phyloP scores from a whole-genome alignment of 2,113 vertebrate species.

The Seriola quinqueradiata region DNA sequence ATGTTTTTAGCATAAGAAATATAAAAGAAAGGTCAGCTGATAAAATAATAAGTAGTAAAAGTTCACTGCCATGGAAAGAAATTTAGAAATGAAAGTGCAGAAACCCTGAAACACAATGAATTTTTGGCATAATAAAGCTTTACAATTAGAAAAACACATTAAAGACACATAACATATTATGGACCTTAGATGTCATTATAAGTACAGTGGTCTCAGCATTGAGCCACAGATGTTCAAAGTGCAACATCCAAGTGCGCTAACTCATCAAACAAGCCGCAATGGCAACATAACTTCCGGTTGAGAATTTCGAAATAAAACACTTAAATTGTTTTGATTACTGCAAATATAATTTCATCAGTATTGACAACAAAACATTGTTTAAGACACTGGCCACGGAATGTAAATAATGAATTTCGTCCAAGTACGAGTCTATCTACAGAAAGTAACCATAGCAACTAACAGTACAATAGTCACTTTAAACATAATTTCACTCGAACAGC shows the following conservation, averaged over 20 bases:
- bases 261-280: neutral
- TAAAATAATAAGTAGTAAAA: neutral
- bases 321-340: neutral
- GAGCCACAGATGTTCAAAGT: slow-evolving; percentile 23
- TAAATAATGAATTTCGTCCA: neutral
- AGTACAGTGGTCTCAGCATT: neutral
- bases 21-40: neutral
- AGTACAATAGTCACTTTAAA: too few relatives aligned
- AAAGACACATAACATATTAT: neutral
- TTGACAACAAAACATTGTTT: neutral
- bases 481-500: too few relatives aligned
- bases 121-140: neutral
- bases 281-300: slow-evolving; percentile 15
- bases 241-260: neutral
- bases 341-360: neutral
- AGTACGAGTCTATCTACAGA: neutral
- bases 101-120: neutral
- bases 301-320: slow-evolving; percentile 39
- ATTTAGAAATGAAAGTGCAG: neutral
- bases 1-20: neutral
- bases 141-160: too few relatives aligned
- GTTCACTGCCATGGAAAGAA: neutral
- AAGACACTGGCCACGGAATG: neutral
- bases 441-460: neutral
- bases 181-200: neutral